These are phyloP conservation scores for Corynorhinus townsendii DNA, from an alignment of 2,113 vertebrate genomes.

Conservation along the genomic window DNA sequence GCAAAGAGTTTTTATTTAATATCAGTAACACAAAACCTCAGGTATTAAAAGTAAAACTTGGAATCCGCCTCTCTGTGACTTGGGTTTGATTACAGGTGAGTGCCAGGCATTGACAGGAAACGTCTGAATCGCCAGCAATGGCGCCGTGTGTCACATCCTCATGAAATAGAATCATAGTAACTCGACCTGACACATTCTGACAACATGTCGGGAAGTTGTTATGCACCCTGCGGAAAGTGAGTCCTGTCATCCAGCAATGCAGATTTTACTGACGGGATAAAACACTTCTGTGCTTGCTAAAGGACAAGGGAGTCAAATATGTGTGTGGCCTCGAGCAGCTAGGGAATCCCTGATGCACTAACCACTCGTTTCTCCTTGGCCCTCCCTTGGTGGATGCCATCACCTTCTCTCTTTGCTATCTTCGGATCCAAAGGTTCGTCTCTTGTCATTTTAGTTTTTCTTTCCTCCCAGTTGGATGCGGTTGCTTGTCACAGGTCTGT, in stretches of 20 bases:
- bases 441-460: neutral
- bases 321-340: neutral
- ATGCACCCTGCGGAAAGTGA: constrained; percentile 43
- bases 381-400: neutral
- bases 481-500: neutral
- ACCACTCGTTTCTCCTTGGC: neutral
- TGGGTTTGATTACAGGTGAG: constrained; percentile 64
- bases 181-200: constrained; percentile 48
- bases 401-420: neutral
- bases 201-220: constrained; percentile 59
- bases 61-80: constrained; percentile 57
- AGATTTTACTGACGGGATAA: constrained; percentile 31
- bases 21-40: constrained; percentile 78
- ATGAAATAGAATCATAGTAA: constrained; percentile 39
- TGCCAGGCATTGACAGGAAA: constrained; percentile 64
- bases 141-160: constrained; percentile 1
- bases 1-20: constrained; percentile 81
- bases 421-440: neutral
- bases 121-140: neutral
- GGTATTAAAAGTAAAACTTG: constrained; percentile 80
- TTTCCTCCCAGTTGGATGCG: neutral
- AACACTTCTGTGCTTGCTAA: constrained; percentile 37
- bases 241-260: constrained; percentile 51
- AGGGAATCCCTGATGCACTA: neutral
- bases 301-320: constrained; percentile 48